Base-by-base conservation (phyloP, 2,797 vertebrate species). In the Muscicapa striata region DNA sequence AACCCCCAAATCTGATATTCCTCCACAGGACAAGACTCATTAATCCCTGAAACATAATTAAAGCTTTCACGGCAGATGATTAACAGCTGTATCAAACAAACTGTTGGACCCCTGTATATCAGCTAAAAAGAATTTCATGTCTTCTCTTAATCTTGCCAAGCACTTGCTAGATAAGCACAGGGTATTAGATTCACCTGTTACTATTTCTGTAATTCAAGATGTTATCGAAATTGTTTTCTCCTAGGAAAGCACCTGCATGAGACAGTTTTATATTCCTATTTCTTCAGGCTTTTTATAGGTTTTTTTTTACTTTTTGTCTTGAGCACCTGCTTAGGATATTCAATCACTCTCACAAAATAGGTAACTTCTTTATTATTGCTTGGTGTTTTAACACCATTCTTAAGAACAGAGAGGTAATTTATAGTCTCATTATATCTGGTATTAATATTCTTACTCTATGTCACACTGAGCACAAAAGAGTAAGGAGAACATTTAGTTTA, bases 141-240 rank as follows among this genome's bases (percentile, higher is more conserved):
- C 69, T 94, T 64, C 69, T 73, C 77, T 88, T 92, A 94, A 93
- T 92, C 87, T 94, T 94, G 48, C 74, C 62, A 82, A 94, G 36
- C 51, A 89, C 57, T 73, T 81, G 26, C 74, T 79, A 91, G 89
- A 96, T 90, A 96, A 94, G 77, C 45, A 64, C 22, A 84, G 41
- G 48, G 49, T 91, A 63, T 94, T 79, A 95, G 91, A 94, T 84
- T 84, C 85, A 94, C 76, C 85, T 82, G 82, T 78, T 91, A 91
- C 72, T 72, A 45, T 79, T 92, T 72, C 87, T 73, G 66, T 82
- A 95, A 94, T 91, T 89, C 84, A 88, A 34, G 52, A 89, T 96
- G 84, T 87, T 92, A 93, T 91, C 94, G 8, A 90, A 84, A 93
- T 68, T 66, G 73, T 85, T 91, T 91, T 81, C 67, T 94, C 82